Conservation (phyloP, 2,888 invertebrate genomes). For the Nomada fabriciana region DNA sequence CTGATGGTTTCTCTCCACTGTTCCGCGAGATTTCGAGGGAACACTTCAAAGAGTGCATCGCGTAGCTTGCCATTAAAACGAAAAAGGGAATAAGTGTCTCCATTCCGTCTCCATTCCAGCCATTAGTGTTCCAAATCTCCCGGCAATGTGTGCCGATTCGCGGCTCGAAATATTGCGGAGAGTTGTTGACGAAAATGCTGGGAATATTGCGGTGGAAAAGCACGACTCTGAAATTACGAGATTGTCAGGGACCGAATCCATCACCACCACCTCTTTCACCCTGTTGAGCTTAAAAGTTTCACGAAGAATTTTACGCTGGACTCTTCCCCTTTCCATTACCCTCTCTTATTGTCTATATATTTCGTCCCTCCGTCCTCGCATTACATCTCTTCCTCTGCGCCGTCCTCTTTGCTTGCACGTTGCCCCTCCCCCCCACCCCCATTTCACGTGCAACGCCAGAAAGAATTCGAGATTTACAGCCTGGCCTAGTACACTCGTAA, state of each 20-base stretch:
- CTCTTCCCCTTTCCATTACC: too few relatives aligned
- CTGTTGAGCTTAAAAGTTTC: slow-evolving; percentile 23
- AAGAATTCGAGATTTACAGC: slow-evolving; percentile 72
- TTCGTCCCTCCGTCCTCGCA: slow-evolving; percentile 7
- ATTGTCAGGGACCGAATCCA: slow-evolving; percentile 52
- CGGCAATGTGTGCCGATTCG: slow-evolving; percentile 29
- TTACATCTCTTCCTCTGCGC: slow-evolving; percentile 14
- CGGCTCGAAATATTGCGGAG: slow-evolving; percentile 55
- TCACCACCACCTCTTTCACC: slow-evolving; percentile 40
- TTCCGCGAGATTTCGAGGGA: slow-evolving; percentile 45
- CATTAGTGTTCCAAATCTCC: slow-evolving; percentile 53
- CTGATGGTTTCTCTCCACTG: slow-evolving; percentile 52
- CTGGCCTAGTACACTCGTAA: slow-evolving; percentile 69
- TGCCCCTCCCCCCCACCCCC: slow-evolving; percentile 38
- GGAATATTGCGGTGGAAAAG: slow-evolving; percentile 44
- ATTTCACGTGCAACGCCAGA: slow-evolving; percentile 37
- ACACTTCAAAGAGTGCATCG: slow-evolving; percentile 21
- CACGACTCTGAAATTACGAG: slow-evolving; percentile 54
- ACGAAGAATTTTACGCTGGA: background rate
- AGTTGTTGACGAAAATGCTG: too few relatives aligned
- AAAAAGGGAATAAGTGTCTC: slow-evolving; percentile 9
- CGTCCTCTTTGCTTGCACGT: slow-evolving; percentile 22
- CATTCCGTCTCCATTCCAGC: background rate
- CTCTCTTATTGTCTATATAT: background rate
- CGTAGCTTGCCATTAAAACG: background rate